Evolutionary conservation across 2,113 vertebrate species (phyloP).

Genomic region (Natator depressus): DNA sequence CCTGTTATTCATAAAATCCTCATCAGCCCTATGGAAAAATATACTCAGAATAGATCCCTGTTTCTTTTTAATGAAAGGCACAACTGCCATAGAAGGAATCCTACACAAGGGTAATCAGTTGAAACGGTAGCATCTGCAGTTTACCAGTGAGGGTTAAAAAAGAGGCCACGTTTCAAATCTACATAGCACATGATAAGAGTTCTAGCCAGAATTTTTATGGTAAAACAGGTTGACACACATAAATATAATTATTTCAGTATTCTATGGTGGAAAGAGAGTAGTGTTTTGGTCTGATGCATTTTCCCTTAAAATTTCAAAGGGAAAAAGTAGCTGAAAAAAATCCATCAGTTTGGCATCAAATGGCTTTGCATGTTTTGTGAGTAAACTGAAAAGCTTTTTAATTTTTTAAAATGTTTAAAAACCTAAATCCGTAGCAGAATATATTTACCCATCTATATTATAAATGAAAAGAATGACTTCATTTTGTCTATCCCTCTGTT

Average conservation of each 20-base stretch:
- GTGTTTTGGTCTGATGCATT: not conserved
- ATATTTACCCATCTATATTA: not conserved
- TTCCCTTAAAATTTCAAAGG: not conserved
- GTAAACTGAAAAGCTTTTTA: not conserved
- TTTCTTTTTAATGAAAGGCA: rapidly evolving
- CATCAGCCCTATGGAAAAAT: not conserved
- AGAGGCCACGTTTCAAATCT: not conserved
- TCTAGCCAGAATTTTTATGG: not conserved
- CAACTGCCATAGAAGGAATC: rapidly evolving
- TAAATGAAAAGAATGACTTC: not conserved
- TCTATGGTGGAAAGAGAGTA: not conserved
- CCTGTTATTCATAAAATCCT: not conserved
- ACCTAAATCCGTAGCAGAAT: not conserved
- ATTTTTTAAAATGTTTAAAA: not conserved
- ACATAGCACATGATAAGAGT: not conserved
- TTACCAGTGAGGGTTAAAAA: not conserved
- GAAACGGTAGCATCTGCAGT: not conserved
- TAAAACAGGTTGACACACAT: not conserved
- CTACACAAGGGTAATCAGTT: not conserved
- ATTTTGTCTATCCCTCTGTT: not conserved
- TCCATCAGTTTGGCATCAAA: not conserved
- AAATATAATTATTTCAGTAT: not conserved
- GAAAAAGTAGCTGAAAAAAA: not conserved
- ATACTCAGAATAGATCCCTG: not conserved
- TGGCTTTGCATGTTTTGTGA: not conserved